Evolutionary conservation across 2,888 invertebrate species (phyloP), one percentile per base, ranked within the genome.

Genomic region (Pyrrhia umbra): DNA sequence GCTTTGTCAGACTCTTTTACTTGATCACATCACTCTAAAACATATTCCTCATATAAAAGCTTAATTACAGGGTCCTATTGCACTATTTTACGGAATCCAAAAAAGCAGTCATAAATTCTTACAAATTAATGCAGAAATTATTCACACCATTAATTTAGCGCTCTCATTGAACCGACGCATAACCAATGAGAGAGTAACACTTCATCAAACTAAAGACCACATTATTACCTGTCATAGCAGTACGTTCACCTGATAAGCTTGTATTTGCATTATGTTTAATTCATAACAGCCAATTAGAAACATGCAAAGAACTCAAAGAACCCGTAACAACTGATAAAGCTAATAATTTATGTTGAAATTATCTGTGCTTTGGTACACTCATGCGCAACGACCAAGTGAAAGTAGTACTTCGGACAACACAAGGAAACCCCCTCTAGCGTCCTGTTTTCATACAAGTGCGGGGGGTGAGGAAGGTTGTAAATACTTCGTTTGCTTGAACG

Each of bases 261-360:
- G 27, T 30, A 64, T 72, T 61, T 60, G 45, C 54, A 65, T 63
- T 61, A 63, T 70, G 65, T 76, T 78, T 77, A 72, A 78, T 81
- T 78, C 69, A 76, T 65, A 45, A 42, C 40, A 58, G 30, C 49
- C 58, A 74, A 79, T 76, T 69, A 76, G 45, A 63, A 63, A 67
- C 58, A 75, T 68, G 76, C 67, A 66, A 73, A 75, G 50, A 70
- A 65, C 40, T 47, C 13, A 50, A 59, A 58, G 64, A 73, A 25
- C 62, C 68, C 68, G 54, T 76, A 55, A 68, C 61, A 61, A 74
- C 71, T 54, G 80, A 83, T 84, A 82, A 73, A 60, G 52, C 67
- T 64, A 65, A 74, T 79, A 65, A 74, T 79, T 75, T 75, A 76
- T 75, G 70, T 68, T 62, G 79, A 55, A 81, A 82, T 85, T 82